phyloP scores from a whole-genome alignment of 2,888 invertebrate species.

The Sinhomidia bicolor region DNA sequence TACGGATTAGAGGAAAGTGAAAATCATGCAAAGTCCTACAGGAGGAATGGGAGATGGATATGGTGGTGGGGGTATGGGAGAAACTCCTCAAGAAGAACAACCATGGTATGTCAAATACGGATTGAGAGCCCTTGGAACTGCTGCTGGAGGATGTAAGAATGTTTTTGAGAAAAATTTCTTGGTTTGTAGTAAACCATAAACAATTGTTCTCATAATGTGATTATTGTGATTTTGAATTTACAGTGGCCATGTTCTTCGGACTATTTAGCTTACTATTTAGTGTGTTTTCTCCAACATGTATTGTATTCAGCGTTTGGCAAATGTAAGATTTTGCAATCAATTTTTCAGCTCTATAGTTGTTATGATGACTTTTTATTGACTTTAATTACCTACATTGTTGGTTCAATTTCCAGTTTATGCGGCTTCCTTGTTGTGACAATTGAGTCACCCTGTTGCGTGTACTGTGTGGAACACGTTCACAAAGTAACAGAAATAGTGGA shows the following conservation, averaged over 20 bases:
- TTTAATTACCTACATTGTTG: too few relatives aligned
- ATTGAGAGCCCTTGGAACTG: slow-evolving; percentile 91
- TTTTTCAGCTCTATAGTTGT: too few relatives aligned
- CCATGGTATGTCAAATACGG: slow-evolving; percentile 96
- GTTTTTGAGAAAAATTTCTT: too few relatives aligned
- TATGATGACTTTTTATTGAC: too few relatives aligned
- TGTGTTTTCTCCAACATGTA: slow-evolving; percentile 85
- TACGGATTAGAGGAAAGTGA: not conserved
- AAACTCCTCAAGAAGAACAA: slow-evolving; percentile 72
- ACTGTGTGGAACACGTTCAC: slow-evolving; percentile 97
- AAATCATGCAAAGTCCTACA: slow-evolving; percentile 77
- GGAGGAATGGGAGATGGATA: slow-evolving; percentile 72
- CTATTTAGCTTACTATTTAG: slow-evolving; percentile 87
- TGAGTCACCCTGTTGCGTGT: slow-evolving; percentile 98
- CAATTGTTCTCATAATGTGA: not conserved
- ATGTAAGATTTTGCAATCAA: slow-evolving; percentile 83
- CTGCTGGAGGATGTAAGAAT: slow-evolving; percentile 91
- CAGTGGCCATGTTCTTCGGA: slow-evolving; percentile 93
- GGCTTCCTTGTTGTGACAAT: slow-evolving; percentile 94
- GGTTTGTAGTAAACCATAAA: too few relatives aligned
- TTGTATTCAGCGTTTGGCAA: slow-evolving; percentile 92
- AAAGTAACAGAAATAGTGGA: slow-evolving; percentile 87
- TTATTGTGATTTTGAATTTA: slow-evolving; percentile 5
- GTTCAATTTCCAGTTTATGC: slow-evolving; percentile 86
- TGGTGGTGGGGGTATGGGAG: slow-evolving; percentile 67